A percentile compares a stretch with the other conserved stretches of the same genome.
phyloP scores from a whole-genome alignment of 2,113 vertebrate genomes.

The Hippopotamus amphibius region DNA sequence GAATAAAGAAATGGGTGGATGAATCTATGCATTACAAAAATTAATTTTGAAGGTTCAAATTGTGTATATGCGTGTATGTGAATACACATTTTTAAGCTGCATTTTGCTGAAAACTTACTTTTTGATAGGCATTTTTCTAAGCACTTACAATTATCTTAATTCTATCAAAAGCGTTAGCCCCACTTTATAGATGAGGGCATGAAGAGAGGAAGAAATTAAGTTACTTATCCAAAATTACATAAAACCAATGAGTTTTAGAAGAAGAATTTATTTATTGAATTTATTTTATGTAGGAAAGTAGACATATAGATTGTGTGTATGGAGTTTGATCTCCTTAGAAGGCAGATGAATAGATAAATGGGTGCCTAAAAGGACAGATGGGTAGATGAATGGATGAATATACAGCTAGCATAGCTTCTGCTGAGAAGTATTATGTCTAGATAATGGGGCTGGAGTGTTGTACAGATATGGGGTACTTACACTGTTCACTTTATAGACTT shows the following conservation, averaged over 20 bases:
- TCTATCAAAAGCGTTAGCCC: not conserved
- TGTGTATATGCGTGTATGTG: not conserved
- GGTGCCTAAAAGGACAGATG: not conserved
- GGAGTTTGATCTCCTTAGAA: not conserved
- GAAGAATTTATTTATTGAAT: not conserved
- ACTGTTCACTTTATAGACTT: constrained; percentile 14
- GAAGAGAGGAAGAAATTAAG: not conserved
- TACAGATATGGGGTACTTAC: not conserved
- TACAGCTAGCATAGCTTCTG: not conserved
- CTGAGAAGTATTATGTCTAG: not conserved
- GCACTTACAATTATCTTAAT: not conserved
- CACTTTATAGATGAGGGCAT: not conserved
- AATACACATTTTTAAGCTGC: not conserved
- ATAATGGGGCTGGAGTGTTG: not conserved
- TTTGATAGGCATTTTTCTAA: not conserved
- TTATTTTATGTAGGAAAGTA: not conserved
- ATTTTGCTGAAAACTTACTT: constrained; percentile 1
- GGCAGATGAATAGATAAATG: not conserved
- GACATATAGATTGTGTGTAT: not conserved
- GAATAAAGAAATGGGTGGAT: not conserved
- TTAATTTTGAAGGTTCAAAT: not conserved
- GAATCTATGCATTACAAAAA: not conserved
- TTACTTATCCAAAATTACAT: constrained; percentile 28
- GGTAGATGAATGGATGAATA: not conserved
- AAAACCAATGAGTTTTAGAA: not conserved